Percentiles rank a stretch among this genome's conserved stretches.
Conservation (phyloP, 2,113 vertebrate species). For the Chelonoidis abingdonii region DNA sequence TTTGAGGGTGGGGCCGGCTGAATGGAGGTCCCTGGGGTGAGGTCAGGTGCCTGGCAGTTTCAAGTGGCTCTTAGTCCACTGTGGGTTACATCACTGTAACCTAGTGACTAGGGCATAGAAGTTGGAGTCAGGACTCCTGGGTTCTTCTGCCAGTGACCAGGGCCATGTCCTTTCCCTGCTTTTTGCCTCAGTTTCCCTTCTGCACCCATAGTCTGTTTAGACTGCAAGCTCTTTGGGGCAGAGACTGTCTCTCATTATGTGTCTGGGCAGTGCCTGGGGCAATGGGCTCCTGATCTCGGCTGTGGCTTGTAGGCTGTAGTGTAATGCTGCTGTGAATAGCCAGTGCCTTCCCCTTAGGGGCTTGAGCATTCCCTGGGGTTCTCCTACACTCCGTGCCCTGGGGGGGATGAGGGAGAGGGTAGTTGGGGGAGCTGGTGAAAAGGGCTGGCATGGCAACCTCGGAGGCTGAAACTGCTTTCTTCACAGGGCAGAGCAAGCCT, state of each 20-base stretch:
- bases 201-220: not conserved
- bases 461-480: too few species aligned
- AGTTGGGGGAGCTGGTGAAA: too few species aligned
- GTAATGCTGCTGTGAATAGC: too few species aligned
- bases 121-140: not conserved
- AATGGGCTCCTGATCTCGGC: not conserved
- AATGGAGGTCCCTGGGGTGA: too few species aligned
- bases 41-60: not conserved
- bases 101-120: not conserved
- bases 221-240: not conserved
- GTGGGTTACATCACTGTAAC: not conserved
- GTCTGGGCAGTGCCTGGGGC: not conserved
- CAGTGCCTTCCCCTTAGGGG: not conserved
- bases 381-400: too few species aligned
- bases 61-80: not conserved
- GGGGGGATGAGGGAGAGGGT: too few species aligned
- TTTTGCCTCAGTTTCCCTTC: not conserved
- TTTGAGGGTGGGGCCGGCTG: too few species aligned
- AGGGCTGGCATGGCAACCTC: too few species aligned
- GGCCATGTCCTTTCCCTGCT: not conserved
- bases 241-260: not conserved
- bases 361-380: not conserved
- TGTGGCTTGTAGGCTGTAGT: too few species aligned
- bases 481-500: too few species aligned
- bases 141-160: not conserved